A percentile compares a stretch with the other conserved stretches of the same genome.
phyloP scores from a whole-genome alignment of 2,888 invertebrate genomes.

The Rotaria macrura region DNA sequence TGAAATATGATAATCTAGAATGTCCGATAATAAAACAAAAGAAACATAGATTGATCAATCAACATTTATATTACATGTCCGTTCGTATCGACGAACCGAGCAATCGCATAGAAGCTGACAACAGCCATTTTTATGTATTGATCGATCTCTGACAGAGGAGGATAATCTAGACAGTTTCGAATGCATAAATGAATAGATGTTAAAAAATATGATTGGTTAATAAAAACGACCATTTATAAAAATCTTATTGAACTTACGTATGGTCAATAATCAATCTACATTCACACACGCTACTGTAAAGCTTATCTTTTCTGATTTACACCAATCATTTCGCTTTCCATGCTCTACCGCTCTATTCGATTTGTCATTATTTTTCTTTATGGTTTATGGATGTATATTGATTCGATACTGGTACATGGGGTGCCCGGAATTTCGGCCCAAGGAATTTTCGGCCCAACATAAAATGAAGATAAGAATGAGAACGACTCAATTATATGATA shows the following conservation, averaged over 20 bases:
- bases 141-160: conserved; percentile 1
- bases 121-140: not conserved
- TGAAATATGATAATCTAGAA: not conserved
- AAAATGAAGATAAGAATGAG: too few species aligned
- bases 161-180: not conserved
- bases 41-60: not conserved
- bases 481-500: too few species aligned
- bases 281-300: too few species aligned
- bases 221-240: not conserved
- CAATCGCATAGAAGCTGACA: not conserved
- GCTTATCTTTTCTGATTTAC: too few species aligned
- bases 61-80: not conserved
- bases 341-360: too few species aligned
- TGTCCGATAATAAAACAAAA: not conserved
- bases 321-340: too few species aligned
- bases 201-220: not conserved
- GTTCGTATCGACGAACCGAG: not conserved
- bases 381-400: too few species aligned
- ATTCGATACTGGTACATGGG: too few species aligned
- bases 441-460: too few species aligned
- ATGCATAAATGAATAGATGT: not conserved
- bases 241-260: not conserved
- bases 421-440: too few species aligned
- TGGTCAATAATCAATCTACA: too few species aligned
- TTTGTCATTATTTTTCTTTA: too few species aligned